Evolutionary conservation across 1,140 invertebrate genomes (phyloP), one percentile per base, ranked within the genome.

Genomic region (Centruroides vittatus): DNA sequence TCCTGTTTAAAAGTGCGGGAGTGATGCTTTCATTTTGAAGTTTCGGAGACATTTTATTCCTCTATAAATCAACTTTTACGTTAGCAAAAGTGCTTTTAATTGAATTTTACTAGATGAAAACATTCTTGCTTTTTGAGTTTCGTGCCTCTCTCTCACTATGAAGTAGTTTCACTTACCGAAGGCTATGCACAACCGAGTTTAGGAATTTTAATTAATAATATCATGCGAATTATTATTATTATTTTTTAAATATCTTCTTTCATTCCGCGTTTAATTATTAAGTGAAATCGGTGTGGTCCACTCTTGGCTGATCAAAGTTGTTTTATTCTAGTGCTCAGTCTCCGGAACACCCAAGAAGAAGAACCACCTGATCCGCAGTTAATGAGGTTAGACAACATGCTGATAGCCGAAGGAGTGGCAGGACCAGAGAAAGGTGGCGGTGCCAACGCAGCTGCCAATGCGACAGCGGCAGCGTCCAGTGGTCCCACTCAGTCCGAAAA

Each of bases 361-460:
- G 95, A 98, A 71, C 93, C 94, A 1, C 93, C 95, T 72, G 95
- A 99, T 80, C 95, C 96, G 0, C 95, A 99, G 73, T 77, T 99
- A 62, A 98, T 99, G 91, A 81, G 97, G 67, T 76, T 99, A 71
- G 96, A 99, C 78, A 99, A 99, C 76, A 99, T 99, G 97, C 79
- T 99, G 71, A 95, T 98, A 67, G 97, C 97, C 0, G 97, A 99
- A 76, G 96, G 96, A 48, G 95, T 99, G 11, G 93, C 94, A 5
- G 95, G 95, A 1, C 94, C 94, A 1, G 95, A 98, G 72, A 98
- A 97, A 73, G 93, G 91, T 13, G 91, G 93, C 12, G 91, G 91
- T 0, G 88, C 89, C 0, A 86, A 87, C 6, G 89, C 90, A 2
- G 91, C 93, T 5, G 89, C 91, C 0, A 91, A 88, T 46, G 88